These are phyloP conservation scores for Alcedo quadribrachys DNA, from an alignment of 2,797 vertebrate species.

Conservation along the genomic window DNA sequence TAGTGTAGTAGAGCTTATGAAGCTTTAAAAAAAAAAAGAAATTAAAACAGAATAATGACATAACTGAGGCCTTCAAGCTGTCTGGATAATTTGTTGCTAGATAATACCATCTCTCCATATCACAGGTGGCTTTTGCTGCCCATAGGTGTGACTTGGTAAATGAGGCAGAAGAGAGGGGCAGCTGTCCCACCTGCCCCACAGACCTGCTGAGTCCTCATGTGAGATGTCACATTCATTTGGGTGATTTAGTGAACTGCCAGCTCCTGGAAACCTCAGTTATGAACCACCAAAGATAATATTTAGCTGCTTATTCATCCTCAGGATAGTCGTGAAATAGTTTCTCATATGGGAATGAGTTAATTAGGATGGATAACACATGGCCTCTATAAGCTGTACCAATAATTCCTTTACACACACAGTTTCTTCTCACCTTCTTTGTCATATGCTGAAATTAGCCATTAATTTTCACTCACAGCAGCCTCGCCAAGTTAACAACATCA, in stretches of 20 bases:
- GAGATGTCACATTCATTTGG: not conserved
- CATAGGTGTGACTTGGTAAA: not conserved
- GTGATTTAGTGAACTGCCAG: not conserved
- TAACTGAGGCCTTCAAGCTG: not conserved
- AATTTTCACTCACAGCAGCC: not conserved
- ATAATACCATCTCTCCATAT: not conserved
- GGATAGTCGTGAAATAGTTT: not conserved
- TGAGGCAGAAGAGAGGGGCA: not conserved
- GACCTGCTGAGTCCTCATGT: rapidly evolving
- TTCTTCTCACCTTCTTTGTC: not conserved
- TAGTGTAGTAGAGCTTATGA: rapidly evolving
- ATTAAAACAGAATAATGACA: not conserved
- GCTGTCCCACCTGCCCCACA: not conserved
- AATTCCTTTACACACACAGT: not conserved
- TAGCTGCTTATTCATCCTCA: not conserved
- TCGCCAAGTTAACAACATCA: not conserved
- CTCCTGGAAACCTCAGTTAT: not conserved
- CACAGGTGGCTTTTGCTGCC: not conserved
- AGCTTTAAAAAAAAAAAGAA: not conserved
- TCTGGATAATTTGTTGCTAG: not conserved
- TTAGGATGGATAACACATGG: not conserved
- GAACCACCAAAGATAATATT: rapidly evolving
- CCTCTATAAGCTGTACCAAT: not conserved
- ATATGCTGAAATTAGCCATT: not conserved
- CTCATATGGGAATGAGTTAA: not conserved